These are phyloP conservation scores for Microcebus murinus DNA, from an alignment of 2,113 vertebrate species.

Conservation along the genomic window DNA sequence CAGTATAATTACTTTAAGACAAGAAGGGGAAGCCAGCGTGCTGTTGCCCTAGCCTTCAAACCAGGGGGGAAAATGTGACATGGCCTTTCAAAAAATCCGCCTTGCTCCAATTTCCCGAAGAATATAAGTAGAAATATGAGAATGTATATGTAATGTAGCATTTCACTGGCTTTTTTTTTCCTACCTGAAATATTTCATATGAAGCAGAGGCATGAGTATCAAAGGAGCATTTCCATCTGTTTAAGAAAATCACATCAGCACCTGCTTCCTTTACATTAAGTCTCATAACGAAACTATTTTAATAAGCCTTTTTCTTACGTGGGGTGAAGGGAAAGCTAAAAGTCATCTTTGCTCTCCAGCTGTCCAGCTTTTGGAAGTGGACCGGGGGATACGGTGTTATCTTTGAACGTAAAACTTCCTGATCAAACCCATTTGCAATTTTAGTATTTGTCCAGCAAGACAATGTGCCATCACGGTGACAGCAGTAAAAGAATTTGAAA, in stretches of 20 bases:
- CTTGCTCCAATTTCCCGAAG: slow-evolving; percentile 45
- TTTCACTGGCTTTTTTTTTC: neutral
- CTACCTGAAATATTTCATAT: slow-evolving; percentile 61
- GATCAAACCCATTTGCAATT: slow-evolving; percentile 83
- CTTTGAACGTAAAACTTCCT: slow-evolving; percentile 73
- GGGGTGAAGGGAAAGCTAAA: slow-evolving; percentile 7
- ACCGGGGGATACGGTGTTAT: neutral
- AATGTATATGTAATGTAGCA: slow-evolving; percentile 6
- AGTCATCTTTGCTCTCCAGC: neutral
- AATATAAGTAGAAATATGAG: slow-evolving; percentile 53
- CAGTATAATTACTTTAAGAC: slow-evolving; percentile 69
- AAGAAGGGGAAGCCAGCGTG: slow-evolving; percentile 22
- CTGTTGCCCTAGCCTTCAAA: slow-evolving; percentile 46
- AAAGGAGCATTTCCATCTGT: slow-evolving; percentile 61
- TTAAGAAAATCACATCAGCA: slow-evolving; percentile 51
- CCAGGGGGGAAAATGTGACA: slow-evolving; percentile 53
- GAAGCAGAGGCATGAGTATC: neutral
- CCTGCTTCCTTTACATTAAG: slow-evolving; percentile 58
- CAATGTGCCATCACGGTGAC: slow-evolving; percentile 86
- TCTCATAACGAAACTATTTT: slow-evolving; percentile 59
- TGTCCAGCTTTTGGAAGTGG: slow-evolving; percentile 22
- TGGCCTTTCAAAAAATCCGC: slow-evolving; percentile 53
- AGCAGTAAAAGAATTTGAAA: slow-evolving; percentile 94
- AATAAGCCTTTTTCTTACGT: slow-evolving; percentile 56
- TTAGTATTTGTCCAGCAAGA: slow-evolving; percentile 85